A percentile compares a stretch with the other conserved stretches of the same genome.
Conservation (phyloP, 92 coral and sea anemone species). For the Porites divaricata region DNA sequence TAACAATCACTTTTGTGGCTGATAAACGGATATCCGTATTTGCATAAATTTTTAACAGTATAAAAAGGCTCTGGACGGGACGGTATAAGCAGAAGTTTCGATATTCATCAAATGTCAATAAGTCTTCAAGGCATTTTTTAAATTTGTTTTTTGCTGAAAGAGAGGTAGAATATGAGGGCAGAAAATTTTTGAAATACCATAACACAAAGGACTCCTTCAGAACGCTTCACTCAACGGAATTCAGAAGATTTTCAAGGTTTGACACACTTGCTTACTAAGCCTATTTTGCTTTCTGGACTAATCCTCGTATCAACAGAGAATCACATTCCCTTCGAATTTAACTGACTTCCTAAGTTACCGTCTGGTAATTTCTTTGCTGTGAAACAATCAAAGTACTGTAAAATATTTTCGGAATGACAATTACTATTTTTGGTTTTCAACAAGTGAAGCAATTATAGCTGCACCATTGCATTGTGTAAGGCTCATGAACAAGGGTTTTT, state of each 20-base stretch:
- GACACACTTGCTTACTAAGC: background rate
- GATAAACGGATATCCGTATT: slow-evolving; percentile 26
- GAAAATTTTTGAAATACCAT: slow-evolving; percentile 7
- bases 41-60: slow-evolving; percentile 8
- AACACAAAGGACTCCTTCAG: background rate
- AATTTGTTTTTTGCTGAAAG: slow-evolving; percentile 7
- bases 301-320: background rate
- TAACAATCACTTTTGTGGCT: slow-evolving; percentile 15
- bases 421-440: slow-evolving; percentile 10
- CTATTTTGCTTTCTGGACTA: background rate
- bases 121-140: background rate
- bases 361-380: background rate
- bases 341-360: background rate
- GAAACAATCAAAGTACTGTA: background rate
- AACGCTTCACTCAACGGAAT: slow-evolving; percentile 9
- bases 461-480: background rate
- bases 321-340: background rate
- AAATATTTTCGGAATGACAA: slow-evolving; percentile 24
- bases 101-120: background rate
- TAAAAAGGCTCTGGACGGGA: background rate
- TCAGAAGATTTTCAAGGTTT: background rate
- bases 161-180: background rate
- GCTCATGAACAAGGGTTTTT: background rate
- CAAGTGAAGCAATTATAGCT: background rate
- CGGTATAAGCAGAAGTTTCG: background rate